phyloP scores from a whole-genome alignment of 2,797 vertebrate genomes.

The Molossus alvarezi region DNA sequence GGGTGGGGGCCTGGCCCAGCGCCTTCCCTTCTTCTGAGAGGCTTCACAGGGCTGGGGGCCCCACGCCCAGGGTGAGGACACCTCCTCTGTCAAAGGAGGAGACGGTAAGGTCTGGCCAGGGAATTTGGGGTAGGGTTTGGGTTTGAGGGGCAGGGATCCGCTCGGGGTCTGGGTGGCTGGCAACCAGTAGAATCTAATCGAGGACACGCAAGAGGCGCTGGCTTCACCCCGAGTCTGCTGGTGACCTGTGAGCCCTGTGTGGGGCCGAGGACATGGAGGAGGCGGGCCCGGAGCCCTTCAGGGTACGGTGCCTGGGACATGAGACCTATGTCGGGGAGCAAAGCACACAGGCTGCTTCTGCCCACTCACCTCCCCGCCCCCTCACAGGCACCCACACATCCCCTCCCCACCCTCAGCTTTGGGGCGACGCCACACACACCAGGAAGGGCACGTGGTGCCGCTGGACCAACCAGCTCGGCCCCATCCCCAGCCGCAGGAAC shows the following conservation, averaged over 20 bases:
- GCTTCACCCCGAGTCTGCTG: too few species aligned
- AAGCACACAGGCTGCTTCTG: neutral
- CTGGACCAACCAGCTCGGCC: neutral
- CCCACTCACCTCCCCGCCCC: fast-evolving
- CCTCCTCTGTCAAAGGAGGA: neutral
- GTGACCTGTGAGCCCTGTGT: neutral
- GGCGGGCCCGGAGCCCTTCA: neutral
- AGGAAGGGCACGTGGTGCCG: neutral
- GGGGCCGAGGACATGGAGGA: neutral
- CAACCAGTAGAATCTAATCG: neutral
- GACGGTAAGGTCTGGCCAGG: neutral
- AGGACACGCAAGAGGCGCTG: neutral
- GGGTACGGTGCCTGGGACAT: neutral
- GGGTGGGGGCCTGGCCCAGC: neutral
- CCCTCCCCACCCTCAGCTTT: neutral
- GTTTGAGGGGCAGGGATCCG: neutral
- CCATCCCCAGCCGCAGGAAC: neutral
- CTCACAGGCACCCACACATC: neutral
- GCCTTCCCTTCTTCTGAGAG: neutral
- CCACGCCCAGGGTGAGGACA: neutral
- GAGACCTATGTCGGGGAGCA: neutral
- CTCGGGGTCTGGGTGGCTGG: neutral
- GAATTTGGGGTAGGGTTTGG: neutral
- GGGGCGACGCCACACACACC: neutral
- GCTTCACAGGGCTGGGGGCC: neutral